Evolutionary conservation across 92 coral and sea anemone genomes (phyloP), one percentile per base, ranked within the genome.

Genomic region (Micromussa lordhowensis): DNA sequence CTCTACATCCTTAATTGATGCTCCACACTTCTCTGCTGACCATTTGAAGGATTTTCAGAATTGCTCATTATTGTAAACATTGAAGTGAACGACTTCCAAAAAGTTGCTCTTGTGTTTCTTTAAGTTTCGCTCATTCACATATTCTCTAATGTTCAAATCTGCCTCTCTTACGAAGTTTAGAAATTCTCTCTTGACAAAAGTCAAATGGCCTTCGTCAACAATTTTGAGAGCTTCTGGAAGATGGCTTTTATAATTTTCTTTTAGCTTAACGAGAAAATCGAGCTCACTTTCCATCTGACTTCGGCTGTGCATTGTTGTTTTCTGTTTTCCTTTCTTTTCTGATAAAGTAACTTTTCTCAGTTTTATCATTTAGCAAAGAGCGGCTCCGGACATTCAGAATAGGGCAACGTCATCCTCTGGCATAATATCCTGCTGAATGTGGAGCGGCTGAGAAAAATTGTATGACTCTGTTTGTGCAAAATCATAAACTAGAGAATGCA

Each of bases 401-500:
- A 77, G 44, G 8, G 35, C 44, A 18, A 77, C 81, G 48, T 77
- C 81, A 77, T 77, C 81, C 64, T 77, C 81, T 1, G 81, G 64
- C 48, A 34, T 40, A 22, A 77, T 21, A 10, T 18, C 40, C 54
- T 40, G 5, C n/a, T 36, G 81, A 22, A 51, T 29, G 0, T 36
- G 14, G 7, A 32, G 59, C 19, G n/a, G 51, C 63, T 49, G 48
- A 31, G 76, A 9, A 66, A 82, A 7, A 44, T 9, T 35, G 30
- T 82, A 30, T n/a, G 86, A 66, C 18, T 64, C 77, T 16, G 84
- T 80, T 24, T 80, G 84, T 1, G 84, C 84, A 54, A 80, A 80
- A 55, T 82, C 86, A 32, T 82, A 82, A 31, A 82, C 86, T 21
- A 82, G 78, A 35, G 86, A 82, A 17, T 58, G 86, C 51, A 82